Conservation (phyloP, 2,888 invertebrate genomes). For the Andrena marginata region DNA sequence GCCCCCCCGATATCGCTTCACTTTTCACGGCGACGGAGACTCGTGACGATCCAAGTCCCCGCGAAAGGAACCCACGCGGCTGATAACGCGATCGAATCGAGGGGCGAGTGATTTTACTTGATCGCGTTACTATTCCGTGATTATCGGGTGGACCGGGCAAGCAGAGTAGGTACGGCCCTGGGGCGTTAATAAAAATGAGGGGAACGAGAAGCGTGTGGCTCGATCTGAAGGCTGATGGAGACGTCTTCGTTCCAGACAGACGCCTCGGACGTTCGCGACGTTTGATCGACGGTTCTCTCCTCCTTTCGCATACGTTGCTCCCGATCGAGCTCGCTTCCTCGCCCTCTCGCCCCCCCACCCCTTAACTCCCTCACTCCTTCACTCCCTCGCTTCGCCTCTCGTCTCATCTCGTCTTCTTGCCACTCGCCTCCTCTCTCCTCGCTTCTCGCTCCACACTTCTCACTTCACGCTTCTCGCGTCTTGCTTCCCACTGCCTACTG, state of each 20-base stretch:
- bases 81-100: background rate
- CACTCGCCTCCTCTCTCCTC: slow-evolving; percentile 26
- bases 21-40: slow-evolving; percentile 1
- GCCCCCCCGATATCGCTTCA: background rate
- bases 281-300: slow-evolving; percentile 78
- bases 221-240: slow-evolving; percentile 80
- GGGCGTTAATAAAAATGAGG: slow-evolving; percentile 74
- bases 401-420: slow-evolving; percentile 13
- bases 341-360: slow-evolving; percentile 9
- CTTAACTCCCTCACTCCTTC: too few species aligned
- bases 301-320: slow-evolving; percentile 65
- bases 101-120: slow-evolving; percentile 3
- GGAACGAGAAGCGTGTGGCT: slow-evolving; percentile 71
- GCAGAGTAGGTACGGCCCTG: slow-evolving; percentile 67
- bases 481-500: background rate
- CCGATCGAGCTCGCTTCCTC: slow-evolving; percentile 52
- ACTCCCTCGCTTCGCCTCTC: slow-evolving; percentile 21
- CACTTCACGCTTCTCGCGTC: slow-evolving; percentile 5
- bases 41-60: background rate
- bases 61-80: background rate
- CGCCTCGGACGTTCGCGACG: slow-evolving; percentile 75
- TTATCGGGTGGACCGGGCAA: slow-evolving; percentile 31
- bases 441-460: slow-evolving; percentile 29
- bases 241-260: slow-evolving; percentile 78
- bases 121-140: slow-evolving; percentile 20